Conservation (phyloP, 2,113 vertebrate species). For the Podiceps cristatus region DNA sequence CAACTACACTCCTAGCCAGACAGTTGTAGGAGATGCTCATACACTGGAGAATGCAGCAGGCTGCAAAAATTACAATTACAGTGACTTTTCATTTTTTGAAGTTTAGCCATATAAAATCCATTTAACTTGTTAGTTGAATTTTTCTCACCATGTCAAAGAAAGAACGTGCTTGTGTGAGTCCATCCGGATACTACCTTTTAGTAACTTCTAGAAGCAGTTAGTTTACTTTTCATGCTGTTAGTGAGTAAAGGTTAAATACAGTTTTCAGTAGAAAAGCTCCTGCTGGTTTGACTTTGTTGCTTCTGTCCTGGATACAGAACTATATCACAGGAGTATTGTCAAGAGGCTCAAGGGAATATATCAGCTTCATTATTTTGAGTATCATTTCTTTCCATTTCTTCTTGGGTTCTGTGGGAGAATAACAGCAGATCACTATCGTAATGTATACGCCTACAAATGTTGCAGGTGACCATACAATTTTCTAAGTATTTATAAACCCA, state of each 20-base stretch:
- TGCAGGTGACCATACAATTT: background rate
- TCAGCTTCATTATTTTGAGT: background rate
- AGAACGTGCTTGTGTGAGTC: background rate
- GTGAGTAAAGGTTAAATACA: background rate
- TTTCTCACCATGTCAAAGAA: background rate
- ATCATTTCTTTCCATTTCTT: background rate
- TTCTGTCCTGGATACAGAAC: background rate
- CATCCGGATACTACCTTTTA: background rate
- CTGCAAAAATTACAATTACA: background rate
- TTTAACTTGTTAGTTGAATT: background rate
- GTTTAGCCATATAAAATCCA: background rate
- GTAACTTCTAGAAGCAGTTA: background rate
- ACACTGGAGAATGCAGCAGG: background rate
- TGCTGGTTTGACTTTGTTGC: background rate
- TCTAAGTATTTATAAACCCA: background rate
- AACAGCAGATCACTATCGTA: background rate
- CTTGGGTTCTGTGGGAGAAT: background rate
- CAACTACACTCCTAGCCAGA: background rate
- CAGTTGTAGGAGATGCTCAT: background rate
- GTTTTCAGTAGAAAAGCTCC: background rate
- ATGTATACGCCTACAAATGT: background rate
- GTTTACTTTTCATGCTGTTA: background rate
- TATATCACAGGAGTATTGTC: background rate
- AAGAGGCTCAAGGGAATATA: background rate
- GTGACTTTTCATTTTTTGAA: background rate